Percentiles rank a stretch among this genome's conserved stretches.
Conservation (phyloP, 2,113 vertebrate species). For the Pteruthius melanotis region DNA sequence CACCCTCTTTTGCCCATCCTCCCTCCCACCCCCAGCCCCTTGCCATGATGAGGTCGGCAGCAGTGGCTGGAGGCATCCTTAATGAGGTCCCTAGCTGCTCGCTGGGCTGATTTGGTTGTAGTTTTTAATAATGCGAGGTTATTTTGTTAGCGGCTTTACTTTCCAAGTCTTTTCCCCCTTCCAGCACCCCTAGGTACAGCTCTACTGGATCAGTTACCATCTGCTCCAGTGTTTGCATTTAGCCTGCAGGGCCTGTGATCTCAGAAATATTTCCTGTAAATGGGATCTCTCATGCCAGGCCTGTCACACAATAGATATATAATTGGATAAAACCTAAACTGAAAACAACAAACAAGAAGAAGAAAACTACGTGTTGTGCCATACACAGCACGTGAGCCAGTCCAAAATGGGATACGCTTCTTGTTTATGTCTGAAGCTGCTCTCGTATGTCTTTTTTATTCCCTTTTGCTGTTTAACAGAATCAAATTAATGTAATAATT, state of each 20-base stretch:
- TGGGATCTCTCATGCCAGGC: slow-evolving; percentile 71
- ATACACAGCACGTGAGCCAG: neutral
- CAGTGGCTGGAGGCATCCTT: neutral
- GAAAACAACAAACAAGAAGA: slow-evolving; percentile 71
- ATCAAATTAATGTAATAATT: slow-evolving; percentile 31
- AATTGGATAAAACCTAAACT: slow-evolving; percentile 75
- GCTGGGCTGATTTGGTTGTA: slow-evolving; percentile 29
- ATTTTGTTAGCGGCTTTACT: slow-evolving; percentile 66
- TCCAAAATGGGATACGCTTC: neutral
- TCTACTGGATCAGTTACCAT: slow-evolving; percentile 75
- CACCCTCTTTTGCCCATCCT: neutral
- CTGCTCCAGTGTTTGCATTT: slow-evolving; percentile 80
- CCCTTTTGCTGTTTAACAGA: neutral
- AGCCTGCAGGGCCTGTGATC: slow-evolving; percentile 75
- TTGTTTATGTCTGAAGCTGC: slow-evolving; percentile 49
- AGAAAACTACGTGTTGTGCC: slow-evolving; percentile 17
- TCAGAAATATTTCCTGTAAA: slow-evolving; percentile 80
- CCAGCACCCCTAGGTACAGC: slow-evolving; percentile 56
- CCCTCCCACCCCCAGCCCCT: neutral
- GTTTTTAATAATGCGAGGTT: slow-evolving; percentile 63
- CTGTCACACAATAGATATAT: slow-evolving; percentile 73
- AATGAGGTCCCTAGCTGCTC: slow-evolving; percentile 51
- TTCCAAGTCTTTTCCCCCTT: slow-evolving; percentile 68
- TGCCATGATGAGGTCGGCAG: neutral
- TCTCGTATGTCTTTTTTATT: slow-evolving; percentile 15